phyloP scores from a whole-genome alignment of 2,113 vertebrate genomes.

The Silurus meridionalis region DNA sequence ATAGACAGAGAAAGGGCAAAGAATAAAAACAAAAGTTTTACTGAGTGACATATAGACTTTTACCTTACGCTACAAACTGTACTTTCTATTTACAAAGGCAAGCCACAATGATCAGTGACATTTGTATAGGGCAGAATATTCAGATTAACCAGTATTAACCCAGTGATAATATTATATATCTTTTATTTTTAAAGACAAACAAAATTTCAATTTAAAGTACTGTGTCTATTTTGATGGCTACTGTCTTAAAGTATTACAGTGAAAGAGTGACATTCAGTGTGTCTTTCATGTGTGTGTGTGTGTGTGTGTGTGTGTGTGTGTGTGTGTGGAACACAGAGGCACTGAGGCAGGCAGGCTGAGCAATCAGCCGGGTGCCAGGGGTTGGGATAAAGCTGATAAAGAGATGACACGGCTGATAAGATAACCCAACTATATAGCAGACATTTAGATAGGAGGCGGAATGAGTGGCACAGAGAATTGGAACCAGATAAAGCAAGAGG shows the following conservation, averaged over 20 bases:
- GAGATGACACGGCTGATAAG: constrained; percentile 70
- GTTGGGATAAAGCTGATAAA: constrained; percentile 61
- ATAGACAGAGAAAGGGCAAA: constrained; percentile 58
- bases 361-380: constrained; percentile 56
- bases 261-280: constrained; percentile 22
- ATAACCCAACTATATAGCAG: constrained; percentile 65
- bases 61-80: not conserved
- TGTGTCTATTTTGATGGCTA: not conserved
- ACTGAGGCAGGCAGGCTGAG: constrained; percentile 40
- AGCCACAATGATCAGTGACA: not conserved
- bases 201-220: too few species aligned
- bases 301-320: constrained; percentile 24
- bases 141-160: not conserved
- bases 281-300: not conserved
- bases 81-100: constrained; percentile 5
- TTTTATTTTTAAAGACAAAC: not conserved
- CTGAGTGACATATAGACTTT: constrained; percentile 4
- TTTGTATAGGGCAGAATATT: not conserved
- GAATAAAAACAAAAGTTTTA: constrained; percentile 59
- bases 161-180: not conserved
- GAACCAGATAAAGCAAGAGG: constrained; percentile 59
- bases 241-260: constrained; percentile 11
- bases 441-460: constrained; percentile 63
- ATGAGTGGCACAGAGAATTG: constrained; percentile 55
- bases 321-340: constrained; percentile 38